phyloP scores from a whole-genome alignment of 2,797 vertebrate species.

The Arremon brunneinucha region DNA sequence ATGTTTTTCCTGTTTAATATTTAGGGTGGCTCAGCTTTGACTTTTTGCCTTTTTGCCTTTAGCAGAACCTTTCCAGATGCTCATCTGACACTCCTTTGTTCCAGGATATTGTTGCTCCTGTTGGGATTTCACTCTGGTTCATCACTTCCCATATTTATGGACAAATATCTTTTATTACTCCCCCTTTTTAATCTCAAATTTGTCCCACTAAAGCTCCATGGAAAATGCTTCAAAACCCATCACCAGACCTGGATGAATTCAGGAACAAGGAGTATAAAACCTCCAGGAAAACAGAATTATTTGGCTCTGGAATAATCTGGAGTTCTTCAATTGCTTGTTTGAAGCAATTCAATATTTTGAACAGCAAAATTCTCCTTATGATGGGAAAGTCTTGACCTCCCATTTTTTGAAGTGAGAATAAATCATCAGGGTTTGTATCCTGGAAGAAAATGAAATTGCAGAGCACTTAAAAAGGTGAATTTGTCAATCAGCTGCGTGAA shows the following conservation, averaged over 20 bases:
- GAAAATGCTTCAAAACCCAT: not conserved
- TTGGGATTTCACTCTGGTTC: not conserved
- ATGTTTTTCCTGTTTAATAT: not conserved
- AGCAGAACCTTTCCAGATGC: not conserved
- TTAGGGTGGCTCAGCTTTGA: not conserved
- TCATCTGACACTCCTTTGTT: not conserved
- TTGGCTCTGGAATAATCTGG: not conserved
- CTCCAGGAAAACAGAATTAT: not conserved
- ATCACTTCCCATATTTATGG: not conserved
- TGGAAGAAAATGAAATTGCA: not conserved
- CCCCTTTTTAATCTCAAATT: not conserved
- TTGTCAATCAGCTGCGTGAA: not conserved
- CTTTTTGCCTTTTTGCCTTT: not conserved
- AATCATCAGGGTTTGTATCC: not conserved
- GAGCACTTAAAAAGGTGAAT: not conserved
- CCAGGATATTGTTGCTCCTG: not conserved
- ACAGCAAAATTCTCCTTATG: not conserved
- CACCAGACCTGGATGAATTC: not conserved
- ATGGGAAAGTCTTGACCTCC: not conserved
- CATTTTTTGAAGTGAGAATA: not conserved
- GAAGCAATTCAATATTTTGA: too few species aligned
- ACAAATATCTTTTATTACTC: not conserved
- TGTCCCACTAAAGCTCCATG: not conserved
- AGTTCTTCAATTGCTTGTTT: not conserved
- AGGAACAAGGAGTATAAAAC: not conserved